phyloP scores from a whole-genome alignment of 1,140 invertebrate species.

The Heliothis virescens region DNA sequence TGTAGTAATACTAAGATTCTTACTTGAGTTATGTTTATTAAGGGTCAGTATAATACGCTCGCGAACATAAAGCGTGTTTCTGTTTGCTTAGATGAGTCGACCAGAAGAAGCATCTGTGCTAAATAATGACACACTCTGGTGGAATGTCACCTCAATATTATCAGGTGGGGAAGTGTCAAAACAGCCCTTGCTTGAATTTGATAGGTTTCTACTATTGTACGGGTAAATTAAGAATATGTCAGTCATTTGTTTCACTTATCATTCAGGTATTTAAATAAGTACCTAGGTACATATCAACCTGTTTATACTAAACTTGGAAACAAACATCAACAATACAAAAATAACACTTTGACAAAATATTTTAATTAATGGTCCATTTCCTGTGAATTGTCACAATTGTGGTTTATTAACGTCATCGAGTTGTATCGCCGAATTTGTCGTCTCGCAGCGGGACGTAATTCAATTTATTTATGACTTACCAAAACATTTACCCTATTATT shows the following conservation, averaged over 20 bases:
- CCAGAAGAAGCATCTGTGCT: too few species aligned
- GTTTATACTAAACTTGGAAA: too few species aligned
- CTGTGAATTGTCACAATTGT: conserved; percentile 29
- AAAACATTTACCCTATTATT: conserved; percentile 86
- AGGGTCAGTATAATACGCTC: too few species aligned
- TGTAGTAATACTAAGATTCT: too few species aligned
- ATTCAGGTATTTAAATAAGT: too few species aligned
- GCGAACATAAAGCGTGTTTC: too few species aligned
- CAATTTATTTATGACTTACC: conserved; percentile 84
- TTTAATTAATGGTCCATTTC: conserved; percentile 37
- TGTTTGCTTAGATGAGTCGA: too few species aligned
- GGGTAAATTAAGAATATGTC: background rate
- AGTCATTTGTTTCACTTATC: too few species aligned
- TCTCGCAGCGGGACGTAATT: conserved; percentile 69
- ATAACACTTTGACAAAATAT: conserved; percentile 5
- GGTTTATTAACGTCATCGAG: conserved; percentile 46
- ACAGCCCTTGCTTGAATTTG: too few species aligned
- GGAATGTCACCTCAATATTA: background rate
- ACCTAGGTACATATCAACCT: too few species aligned
- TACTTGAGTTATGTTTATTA: too few species aligned
- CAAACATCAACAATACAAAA: background rate
- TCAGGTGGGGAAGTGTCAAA: background rate
- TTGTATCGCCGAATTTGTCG: conserved; percentile 64
- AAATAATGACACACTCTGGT: too few species aligned
- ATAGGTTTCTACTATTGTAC: background rate